Evolutionary conservation across 2,797 vertebrate species (phyloP).

Genomic region (Hemitrygon akajei): DNA sequence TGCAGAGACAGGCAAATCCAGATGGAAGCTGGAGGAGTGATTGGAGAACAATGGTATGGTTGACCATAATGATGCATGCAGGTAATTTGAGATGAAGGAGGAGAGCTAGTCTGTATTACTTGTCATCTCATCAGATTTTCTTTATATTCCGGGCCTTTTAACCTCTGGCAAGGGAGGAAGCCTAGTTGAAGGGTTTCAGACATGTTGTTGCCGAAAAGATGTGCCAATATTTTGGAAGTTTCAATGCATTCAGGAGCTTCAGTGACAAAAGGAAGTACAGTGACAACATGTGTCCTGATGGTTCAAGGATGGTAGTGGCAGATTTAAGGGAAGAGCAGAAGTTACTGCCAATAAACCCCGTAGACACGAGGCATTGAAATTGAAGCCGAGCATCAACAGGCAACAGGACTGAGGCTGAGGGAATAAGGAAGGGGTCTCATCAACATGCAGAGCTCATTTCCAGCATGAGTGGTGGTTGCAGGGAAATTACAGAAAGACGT

Average conservation of each 20-base stretch:
- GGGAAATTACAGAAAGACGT: background rate
- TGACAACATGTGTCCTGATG: background rate
- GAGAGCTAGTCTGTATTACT: background rate
- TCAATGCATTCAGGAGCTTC: background rate
- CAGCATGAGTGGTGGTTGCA: background rate
- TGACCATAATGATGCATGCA: background rate
- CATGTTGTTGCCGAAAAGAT: background rate
- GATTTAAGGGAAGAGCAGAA: background rate
- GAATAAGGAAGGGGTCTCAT: background rate
- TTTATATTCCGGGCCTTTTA: background rate
- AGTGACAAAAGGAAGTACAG: too few relatives aligned
- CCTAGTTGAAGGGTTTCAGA: background rate
- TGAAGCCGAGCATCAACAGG: background rate
- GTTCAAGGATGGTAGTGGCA: background rate
- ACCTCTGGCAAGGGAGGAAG: too few relatives aligned
- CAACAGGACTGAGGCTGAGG: background rate
- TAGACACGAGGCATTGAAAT: background rate
- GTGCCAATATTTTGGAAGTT: background rate
- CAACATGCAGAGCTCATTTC: too few relatives aligned
- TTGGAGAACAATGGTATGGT: background rate
- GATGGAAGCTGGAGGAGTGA: background rate
- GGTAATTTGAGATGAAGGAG: background rate
- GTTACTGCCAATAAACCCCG: background rate
- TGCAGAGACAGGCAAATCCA: too few relatives aligned
- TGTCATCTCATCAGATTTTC: background rate